These are phyloP conservation scores for Lepeophtheirus salmonis DNA, from an alignment of 1,140 invertebrate species.

Conservation along the genomic window DNA sequence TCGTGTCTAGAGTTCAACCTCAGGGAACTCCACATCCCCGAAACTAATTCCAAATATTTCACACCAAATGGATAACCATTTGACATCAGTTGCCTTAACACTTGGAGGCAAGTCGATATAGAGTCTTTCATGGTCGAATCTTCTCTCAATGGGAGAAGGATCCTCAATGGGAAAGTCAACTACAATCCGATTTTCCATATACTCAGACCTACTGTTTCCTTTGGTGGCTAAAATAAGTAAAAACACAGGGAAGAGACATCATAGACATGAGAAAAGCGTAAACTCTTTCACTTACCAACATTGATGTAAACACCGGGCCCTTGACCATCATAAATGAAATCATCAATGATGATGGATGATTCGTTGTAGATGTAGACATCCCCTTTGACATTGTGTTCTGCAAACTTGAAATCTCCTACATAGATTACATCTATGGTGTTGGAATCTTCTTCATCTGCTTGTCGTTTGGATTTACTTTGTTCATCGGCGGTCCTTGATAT, in stretches of 20 bases:
- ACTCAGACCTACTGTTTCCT: constrained; percentile 4
- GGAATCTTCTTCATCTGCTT: background rate
- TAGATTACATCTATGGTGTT: constrained; percentile 5
- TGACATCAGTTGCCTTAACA: background rate
- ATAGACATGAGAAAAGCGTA: too few relatives aligned
- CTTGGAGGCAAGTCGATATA: background rate
- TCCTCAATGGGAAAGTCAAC: constrained; percentile 9
- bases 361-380: constrained; percentile 11
- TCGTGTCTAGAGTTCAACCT: background rate
- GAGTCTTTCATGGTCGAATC: background rate
- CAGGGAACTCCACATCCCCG: constrained; percentile 13
- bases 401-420: background rate
- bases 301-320: constrained; percentile 17
- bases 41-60: constrained; percentile 15
- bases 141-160: background rate
- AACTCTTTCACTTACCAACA: constrained; percentile 2
- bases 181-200: background rate
- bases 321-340: constrained; percentile 11
- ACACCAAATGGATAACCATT: constrained; percentile 17
- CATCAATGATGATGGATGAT: constrained; percentile 3
- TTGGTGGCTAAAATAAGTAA: constrained; percentile 5
- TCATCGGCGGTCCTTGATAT: too few relatives aligned
- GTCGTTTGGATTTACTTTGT: too few relatives aligned
- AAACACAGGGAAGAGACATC: too few relatives aligned
- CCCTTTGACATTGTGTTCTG: constrained; percentile 3